phyloP scores from a whole-genome alignment of 1,140 invertebrate genomes.

The Reticulitermes speratus region DNA sequence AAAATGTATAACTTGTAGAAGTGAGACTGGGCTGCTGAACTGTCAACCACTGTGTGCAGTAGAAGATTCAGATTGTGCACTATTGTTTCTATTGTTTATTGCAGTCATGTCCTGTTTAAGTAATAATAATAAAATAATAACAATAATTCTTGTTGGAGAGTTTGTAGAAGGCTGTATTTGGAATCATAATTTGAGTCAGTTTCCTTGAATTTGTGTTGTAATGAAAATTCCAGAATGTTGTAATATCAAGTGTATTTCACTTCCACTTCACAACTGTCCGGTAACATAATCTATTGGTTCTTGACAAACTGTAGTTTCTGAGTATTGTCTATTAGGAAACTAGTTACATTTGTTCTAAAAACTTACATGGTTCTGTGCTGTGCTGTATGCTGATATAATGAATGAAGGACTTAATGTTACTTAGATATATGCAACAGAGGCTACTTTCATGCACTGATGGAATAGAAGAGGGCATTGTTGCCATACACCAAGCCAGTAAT shows the following conservation, averaged over 20 bases:
- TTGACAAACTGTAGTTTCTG: too few species aligned
- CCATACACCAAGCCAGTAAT: too few species aligned
- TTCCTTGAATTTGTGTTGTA: neutral
- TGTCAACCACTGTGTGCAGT: neutral
- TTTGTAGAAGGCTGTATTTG: neutral
- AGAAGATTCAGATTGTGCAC: conserved; percentile 10
- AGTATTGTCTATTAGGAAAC: too few species aligned
- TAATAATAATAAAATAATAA: neutral
- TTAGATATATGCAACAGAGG: too few species aligned
- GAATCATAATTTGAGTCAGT: neutral
- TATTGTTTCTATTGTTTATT: conserved; percentile 8
- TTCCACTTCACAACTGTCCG: neutral
- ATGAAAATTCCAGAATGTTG: neutral
- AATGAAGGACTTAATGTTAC: too few species aligned
- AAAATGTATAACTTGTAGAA: neutral
- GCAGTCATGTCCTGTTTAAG: neutral
- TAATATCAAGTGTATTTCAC: neutral
- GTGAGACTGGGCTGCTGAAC: neutral
- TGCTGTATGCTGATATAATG: too few species aligned
- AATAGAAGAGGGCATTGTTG: too few species aligned
- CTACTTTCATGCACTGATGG: too few species aligned
- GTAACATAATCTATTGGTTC: neutral
- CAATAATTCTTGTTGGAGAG: too few species aligned
- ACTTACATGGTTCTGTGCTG: too few species aligned
- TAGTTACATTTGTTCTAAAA: too few species aligned